Base-by-base conservation (phyloP, 2,113 vertebrate genomes). In the Ochotona princeps region DNA sequence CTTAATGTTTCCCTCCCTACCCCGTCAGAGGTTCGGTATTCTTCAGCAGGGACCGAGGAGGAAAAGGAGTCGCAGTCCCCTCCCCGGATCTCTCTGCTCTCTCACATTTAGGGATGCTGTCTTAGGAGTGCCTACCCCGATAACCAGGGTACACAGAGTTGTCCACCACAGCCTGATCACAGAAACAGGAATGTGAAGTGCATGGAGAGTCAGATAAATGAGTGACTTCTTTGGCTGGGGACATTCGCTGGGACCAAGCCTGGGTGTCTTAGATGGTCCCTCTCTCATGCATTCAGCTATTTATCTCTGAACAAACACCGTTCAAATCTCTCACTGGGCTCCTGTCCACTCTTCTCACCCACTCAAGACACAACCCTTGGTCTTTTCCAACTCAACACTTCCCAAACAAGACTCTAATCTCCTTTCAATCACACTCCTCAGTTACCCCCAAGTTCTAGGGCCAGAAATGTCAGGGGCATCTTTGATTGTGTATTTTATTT, bases 1-100 rank as follows among this genome's bases (percentile, higher is more conserved):
- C 61, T 79, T 80, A 47, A 69, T 82, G 73, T 49, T 49, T 35
- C 25, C 47, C 23, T 25, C n/a, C 60, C 10, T 8, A 18, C 73
- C 66, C 66, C 49, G 65, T 76, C 61, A 66, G 65, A 89, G 83
- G 54, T 67, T 51, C 8, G 87, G 76, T 54, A 65, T 85, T 92
- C 65, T 51, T 35, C 91, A 88, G 83, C 67, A 76, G 86, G 18
- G 81, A 76, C 30, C 0, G 0, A 79, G 13, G 44, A 88, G 23
- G 38, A 44, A 44, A 87, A 5, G 89, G 72, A 65, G 63, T 10
- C 7, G 66, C 84, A 65, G 7, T 54, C 15, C 63, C 3, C 23
- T 63, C 21, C 54, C 28, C 26, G 47, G 69, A 73, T 28, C 15
- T 89, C 66, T 28, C 54, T 84, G 35, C 51, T 85, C 65, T 54